Conservation (phyloP, 2,888 invertebrate genomes). For the Xylophagus ater region DNA sequence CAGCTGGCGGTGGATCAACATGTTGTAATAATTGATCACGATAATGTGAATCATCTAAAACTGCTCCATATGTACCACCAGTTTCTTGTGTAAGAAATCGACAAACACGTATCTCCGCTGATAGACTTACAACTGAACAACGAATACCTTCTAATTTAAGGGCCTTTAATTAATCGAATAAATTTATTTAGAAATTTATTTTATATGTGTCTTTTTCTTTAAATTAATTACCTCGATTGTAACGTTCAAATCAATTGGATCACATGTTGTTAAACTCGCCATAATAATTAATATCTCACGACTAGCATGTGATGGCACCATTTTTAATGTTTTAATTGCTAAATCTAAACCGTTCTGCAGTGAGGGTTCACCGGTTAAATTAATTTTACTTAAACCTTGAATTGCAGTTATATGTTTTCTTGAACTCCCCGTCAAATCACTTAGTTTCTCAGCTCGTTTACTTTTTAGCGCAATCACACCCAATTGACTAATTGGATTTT, state of each 20-base stretch:
- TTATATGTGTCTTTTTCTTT: neutral
- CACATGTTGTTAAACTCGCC: constrained; percentile 92
- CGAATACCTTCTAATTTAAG: constrained; percentile 73
- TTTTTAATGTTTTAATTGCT: constrained; percentile 70
- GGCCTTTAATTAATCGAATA: constrained; percentile 38
- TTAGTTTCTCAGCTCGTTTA: constrained; percentile 86
- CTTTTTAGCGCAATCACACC: constrained; percentile 85
- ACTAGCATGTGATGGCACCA: constrained; percentile 89
- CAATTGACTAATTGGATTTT: constrained; percentile 96
- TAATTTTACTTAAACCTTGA: constrained; percentile 49
- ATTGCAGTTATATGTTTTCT: constrained; percentile 67
- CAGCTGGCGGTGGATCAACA: constrained; percentile 61
- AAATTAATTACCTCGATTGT: constrained; percentile 58
- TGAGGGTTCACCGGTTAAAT: constrained; percentile 85
- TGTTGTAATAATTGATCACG: constrained; percentile 53
- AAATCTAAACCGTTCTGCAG: constrained; percentile 90
- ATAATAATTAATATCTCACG: constrained; percentile 85
- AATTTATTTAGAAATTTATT: neutral
- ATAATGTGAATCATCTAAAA: constrained; percentile 71
- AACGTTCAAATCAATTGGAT: constrained; percentile 81
- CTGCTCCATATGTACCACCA: constrained; percentile 74
- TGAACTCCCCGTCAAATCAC: constrained; percentile 79
- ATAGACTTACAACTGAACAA: constrained; percentile 88
- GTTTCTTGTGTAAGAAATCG: constrained; percentile 77
- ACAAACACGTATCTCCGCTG: constrained; percentile 90